A percentile compares a stretch with the other conserved stretches of the same genome.
phyloP scores from a whole-genome alignment of 2,797 vertebrate genomes.

The Eulemur coronatus region DNA sequence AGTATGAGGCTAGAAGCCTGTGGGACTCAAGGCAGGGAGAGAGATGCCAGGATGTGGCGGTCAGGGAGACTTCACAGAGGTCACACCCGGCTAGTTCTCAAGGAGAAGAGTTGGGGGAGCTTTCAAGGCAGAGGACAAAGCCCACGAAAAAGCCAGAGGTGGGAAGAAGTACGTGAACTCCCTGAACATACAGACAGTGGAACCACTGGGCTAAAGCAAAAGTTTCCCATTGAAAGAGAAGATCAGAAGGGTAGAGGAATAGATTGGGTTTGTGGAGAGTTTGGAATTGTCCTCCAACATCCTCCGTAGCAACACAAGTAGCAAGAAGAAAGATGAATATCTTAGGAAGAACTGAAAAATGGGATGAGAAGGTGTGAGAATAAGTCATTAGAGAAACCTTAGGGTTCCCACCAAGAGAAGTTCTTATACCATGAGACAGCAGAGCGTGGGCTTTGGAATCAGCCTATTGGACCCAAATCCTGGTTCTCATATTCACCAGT shows the following conservation, averaged over 20 bases:
- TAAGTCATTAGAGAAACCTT: background rate
- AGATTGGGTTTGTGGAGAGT: background rate
- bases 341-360: background rate
- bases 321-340: background rate
- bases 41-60: background rate
- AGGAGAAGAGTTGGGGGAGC: background rate
- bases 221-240: background rate
- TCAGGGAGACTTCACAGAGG: background rate
- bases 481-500: background rate
- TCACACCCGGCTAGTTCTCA: background rate
- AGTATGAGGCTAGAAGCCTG: background rate
- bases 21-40: background rate
- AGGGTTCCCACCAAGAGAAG: background rate
- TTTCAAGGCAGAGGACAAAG: background rate
- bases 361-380: background rate
- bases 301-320: constrained; percentile 5
- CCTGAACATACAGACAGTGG: background rate
- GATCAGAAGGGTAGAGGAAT: background rate
- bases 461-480: background rate
- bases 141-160: background rate
- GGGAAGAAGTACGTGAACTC: background rate
- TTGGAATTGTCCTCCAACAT: background rate
- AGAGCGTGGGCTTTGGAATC: background rate
- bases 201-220: background rate
- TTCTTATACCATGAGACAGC: background rate